Percentiles rank a stretch among this genome's conserved stretches.
Evolutionary conservation across 2,888 invertebrate species (phyloP).

Genomic region (Blastobasis adustella): DNA sequence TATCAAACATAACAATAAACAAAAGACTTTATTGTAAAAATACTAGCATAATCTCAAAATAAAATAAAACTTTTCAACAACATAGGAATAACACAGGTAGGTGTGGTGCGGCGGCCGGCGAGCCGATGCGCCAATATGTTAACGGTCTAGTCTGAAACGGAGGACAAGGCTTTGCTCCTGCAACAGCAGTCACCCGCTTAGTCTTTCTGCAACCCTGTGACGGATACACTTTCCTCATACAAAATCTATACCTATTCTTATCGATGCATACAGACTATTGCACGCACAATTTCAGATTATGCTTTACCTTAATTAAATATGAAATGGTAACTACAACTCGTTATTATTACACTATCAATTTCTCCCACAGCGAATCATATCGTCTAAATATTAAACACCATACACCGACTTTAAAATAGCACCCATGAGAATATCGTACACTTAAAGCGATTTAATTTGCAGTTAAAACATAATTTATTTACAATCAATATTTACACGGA

Average conservation of each 20-base stretch:
- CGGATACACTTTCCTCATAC: conserved; percentile 26
- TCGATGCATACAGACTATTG: conserved; percentile 56
- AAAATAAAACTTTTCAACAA: conserved; percentile 12
- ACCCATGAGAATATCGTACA: conserved; percentile 68
- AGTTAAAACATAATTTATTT: conserved; percentile 33
- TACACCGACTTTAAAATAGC: conserved; percentile 66
- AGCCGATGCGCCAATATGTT: too few species aligned
- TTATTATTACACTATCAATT: conserved; percentile 36
- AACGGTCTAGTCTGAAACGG: too few species aligned
- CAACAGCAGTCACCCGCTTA: too few species aligned
- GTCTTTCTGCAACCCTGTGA: conserved; percentile 43
- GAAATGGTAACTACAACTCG: conserved; percentile 58
- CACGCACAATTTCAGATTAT: conserved; percentile 62
- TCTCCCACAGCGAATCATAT: conserved; percentile 30
- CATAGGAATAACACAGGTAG: neutral
- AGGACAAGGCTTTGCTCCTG: too few species aligned
- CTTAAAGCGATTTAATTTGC: conserved; percentile 59
- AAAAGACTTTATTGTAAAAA: conserved; percentile 28
- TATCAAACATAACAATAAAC: conserved; percentile 69
- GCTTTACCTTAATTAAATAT: conserved; percentile 44
- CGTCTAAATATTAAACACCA: conserved; percentile 41
- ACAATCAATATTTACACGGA: conserved; percentile 45
- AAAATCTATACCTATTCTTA: conserved; percentile 27
- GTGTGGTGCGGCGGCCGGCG: too few species aligned
- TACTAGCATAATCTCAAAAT: conserved; percentile 58